Percentiles rank a stretch among this genome's conserved stretches.
Conservation (phyloP, 2,113 vertebrate species). For the Neopipo cinnamomea region DNA sequence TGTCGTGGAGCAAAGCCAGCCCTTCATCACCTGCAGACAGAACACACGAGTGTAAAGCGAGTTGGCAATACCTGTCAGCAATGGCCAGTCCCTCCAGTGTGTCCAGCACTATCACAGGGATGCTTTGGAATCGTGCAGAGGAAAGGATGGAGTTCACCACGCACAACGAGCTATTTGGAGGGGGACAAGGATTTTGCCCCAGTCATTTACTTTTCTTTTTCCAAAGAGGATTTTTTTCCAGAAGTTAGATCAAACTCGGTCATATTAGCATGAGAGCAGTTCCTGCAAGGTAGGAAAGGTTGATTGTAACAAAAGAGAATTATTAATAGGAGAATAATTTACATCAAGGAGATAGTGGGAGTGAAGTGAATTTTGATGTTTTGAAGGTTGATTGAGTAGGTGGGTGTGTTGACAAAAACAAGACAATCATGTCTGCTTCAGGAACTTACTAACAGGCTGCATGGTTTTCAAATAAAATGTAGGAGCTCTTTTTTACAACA, state of each 20-base stretch:
- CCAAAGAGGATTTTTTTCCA: background rate
- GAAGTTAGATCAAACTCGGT: background rate
- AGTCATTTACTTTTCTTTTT: background rate
- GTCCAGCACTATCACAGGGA: background rate
- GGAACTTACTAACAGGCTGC: background rate
- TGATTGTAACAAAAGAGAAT: conserved; percentile 62
- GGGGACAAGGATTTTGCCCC: background rate
- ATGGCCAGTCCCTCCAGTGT: background rate
- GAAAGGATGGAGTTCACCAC: background rate
- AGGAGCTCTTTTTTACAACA: background rate
- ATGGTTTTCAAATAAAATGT: background rate
- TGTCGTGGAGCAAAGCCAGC: background rate
- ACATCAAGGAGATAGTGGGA: conserved; percentile 56
- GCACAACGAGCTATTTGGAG: background rate
- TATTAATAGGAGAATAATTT: conserved; percentile 61
- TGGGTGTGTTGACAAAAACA: conserved; percentile 62
- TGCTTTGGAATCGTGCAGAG: background rate
- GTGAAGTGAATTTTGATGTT: conserved; percentile 57
- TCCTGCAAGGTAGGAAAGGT: background rate
- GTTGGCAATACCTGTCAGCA: background rate
- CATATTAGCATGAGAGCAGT: background rate
- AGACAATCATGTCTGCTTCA: conserved; percentile 36
- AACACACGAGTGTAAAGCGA: accelerated
- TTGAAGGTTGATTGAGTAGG: conserved; percentile 51
- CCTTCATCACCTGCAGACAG: background rate